Conservation (phyloP, 1,140 invertebrate species). For the Andricus grossulariae region DNA sequence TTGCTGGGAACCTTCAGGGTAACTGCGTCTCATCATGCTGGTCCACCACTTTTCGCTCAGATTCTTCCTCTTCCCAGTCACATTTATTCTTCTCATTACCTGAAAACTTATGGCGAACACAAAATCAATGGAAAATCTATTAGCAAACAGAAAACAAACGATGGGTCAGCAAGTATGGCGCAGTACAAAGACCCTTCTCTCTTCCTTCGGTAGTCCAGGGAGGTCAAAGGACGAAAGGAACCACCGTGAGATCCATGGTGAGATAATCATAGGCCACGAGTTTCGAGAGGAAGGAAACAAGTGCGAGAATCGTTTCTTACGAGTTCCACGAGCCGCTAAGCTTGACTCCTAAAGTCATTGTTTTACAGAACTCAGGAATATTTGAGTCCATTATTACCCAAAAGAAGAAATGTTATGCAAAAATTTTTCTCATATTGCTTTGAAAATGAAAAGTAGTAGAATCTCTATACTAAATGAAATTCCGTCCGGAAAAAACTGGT, state of each 20-base stretch:
- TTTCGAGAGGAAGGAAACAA: conserved; percentile 22
- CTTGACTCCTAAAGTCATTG: no score
- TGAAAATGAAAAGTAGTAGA: no score
- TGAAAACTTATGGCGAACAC: no score
- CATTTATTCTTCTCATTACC: no score
- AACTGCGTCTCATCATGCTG: conserved; percentile 63
- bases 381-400: conserved; percentile 16
- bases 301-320: conserved; percentile 10
- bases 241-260: conserved; percentile 34
- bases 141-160: not conserved
- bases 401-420: not conserved
- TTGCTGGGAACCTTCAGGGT: conserved; percentile 63
- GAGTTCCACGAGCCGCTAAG: not conserved
- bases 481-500: no score
- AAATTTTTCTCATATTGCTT: not conserved
- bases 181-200: conserved; percentile 19
- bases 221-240: conserved; percentile 42
- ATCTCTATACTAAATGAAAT: no score
- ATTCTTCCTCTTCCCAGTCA: conserved; percentile 30
- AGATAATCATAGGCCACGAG: conserved; percentile 4
- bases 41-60: conserved; percentile 40
- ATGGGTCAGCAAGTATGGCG: not conserved
- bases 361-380: not conserved
- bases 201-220: conserved; percentile 17
- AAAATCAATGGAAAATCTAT: not conserved